phyloP scores from a whole-genome alignment of 2,797 vertebrate genomes.

The Scleropages formosus region DNA sequence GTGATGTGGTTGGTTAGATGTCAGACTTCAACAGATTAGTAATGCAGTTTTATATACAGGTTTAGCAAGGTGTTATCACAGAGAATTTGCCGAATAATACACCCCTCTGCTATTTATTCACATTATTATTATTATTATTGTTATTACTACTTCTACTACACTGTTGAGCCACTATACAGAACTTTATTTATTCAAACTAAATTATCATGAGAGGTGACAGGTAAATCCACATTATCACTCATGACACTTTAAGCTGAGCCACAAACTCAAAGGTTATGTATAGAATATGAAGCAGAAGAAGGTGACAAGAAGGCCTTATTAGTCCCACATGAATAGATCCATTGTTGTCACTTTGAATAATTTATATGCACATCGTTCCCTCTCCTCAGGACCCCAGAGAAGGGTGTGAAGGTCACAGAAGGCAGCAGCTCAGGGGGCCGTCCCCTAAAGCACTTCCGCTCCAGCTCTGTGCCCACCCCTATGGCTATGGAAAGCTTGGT shows the following conservation, averaged over 20 bases:
- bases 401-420: constrained; percentile 67
- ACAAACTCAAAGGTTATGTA: too few species aligned
- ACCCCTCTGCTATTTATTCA: too few species aligned
- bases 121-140: too few species aligned
- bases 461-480: constrained; percentile 74
- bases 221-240: too few species aligned
- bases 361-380: constrained; percentile 50
- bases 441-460: constrained; percentile 73
- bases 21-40: constrained; percentile 26
- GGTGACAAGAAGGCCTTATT: neutral
- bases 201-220: too few species aligned
- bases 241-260: too few species aligned
- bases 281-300: neutral
- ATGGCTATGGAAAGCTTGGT: constrained; percentile 73
- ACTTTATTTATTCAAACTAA: too few species aligned
- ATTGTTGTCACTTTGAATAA: constrained; percentile 49
- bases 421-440: constrained; percentile 61
- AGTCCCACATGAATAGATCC: constrained; percentile 43
- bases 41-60: neutral
- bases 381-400: constrained; percentile 74
- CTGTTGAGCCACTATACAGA: too few species aligned
- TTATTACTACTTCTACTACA: too few species aligned
- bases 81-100: too few species aligned
- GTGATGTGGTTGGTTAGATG: constrained; percentile 32
- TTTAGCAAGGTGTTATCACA: too few species aligned